These are phyloP conservation scores for Thermophis baileyi DNA, from an alignment of 2,113 vertebrate species.

Conservation along the genomic window DNA sequence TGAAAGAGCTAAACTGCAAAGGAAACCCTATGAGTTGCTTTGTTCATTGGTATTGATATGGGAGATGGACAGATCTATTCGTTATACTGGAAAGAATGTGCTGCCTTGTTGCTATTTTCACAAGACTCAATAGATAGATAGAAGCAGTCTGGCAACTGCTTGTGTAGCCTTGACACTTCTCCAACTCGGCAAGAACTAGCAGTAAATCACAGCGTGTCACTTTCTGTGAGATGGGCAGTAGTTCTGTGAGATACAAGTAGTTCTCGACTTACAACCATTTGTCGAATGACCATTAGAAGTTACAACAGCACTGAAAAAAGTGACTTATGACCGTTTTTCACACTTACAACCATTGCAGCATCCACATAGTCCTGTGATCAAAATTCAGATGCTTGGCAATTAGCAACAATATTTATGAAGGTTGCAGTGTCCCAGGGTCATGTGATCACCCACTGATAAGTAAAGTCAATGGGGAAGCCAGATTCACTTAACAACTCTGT, in stretches of 20 bases:
- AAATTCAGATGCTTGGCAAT: too few relatives aligned
- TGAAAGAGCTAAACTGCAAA: background rate
- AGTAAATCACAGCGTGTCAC: background rate
- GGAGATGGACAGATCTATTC: background rate
- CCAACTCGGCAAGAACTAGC: background rate
- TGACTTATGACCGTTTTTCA: too few relatives aligned
- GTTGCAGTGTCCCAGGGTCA: too few relatives aligned
- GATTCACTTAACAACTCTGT: too few relatives aligned
- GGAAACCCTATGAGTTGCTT: background rate
- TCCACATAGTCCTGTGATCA: too few relatives aligned
- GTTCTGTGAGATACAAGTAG: background rate
- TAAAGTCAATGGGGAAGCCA: too few relatives aligned
- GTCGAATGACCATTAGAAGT: too few relatives aligned
- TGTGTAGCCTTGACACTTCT: background rate
- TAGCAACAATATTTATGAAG: too few relatives aligned
- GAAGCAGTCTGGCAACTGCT: background rate
- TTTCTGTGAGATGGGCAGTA: background rate
- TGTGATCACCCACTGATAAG: too few relatives aligned
- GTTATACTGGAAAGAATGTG: background rate
- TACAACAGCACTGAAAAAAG: too few relatives aligned
- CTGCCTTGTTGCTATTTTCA: background rate
- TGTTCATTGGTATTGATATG: background rate
- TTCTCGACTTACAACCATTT: too few relatives aligned
- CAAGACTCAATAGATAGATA: background rate
- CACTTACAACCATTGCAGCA: too few relatives aligned